Base-by-base conservation (phyloP, 1,140 invertebrate species). In the Holcopasites calliopsidis region DNA sequence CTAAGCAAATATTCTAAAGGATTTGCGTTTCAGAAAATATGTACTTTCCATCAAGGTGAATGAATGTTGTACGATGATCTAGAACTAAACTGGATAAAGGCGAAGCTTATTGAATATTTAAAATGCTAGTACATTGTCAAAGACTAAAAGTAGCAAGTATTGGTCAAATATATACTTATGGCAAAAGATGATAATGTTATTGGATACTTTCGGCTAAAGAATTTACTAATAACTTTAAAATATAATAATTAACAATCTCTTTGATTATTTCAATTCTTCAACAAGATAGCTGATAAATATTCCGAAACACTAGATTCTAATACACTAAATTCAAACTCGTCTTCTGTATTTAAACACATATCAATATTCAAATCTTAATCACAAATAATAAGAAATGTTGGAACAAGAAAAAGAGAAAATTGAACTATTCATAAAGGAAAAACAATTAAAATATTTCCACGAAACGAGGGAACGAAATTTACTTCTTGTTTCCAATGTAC, bases 191-290 rank as follows among this genome's bases (percentile, higher is more conserved):
- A 21, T 13, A n/a, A 21, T 49, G 16, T 10, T 8, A 21, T 23
- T 58, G 55, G 42, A 60, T 49, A 49, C 54, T 60, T 26, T 49
- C 40, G 55, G 31, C 1, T 60, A 68, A 42, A 54, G 3, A 3
- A 49, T 18, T n/a, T n/a, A n/a, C n/a, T n/a, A n/a, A n/a, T n/a
- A n/a, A n/a, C n/a, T n/a, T n/a, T n/a, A n/a, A n/a, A n/a, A n/a
- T n/a, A n/a, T n/a, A n/a, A n/a, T n/a, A n/a, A n/a, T n/a, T n/a
- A n/a, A n/a, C n/a, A n/a, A n/a, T n/a, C n/a, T n/a, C n/a, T n/a
- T n/a, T n/a, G n/a, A n/a, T n/a, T n/a, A n/a, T n/a, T n/a, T n/a
- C n/a, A n/a, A n/a, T n/a, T n/a, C n/a, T n/a, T n/a, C n/a, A n/a
- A n/a, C n/a, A n/a, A n/a, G n/a, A n/a, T n/a, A n/a, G n/a, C n/a